Evolutionary conservation across 2,113 vertebrate species (phyloP), one percentile per base, ranked within the genome.

Genomic region (Solea senegalensis): DNA sequence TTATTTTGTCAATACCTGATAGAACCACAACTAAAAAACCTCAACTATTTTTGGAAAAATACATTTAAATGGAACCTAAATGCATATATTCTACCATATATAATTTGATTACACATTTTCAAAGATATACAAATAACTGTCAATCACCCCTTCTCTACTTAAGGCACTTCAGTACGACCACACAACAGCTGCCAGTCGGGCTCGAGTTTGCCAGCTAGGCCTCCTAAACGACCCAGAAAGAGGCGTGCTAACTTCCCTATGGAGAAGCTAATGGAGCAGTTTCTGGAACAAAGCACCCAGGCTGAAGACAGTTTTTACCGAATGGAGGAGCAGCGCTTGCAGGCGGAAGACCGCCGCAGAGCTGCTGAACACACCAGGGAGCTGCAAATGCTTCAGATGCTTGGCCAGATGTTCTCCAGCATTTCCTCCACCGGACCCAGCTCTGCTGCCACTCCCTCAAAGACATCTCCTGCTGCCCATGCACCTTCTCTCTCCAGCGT

Each of bases 301-400:
- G 94, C 94, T 0, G 95, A 96, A 88, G 95, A 96, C 67, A 94
- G 88, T 61, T 95, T 97, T 83, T 96, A 96, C 81, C 92, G 92
- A 50, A 91, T 95, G 0, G 96, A 97, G 90, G 95, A 96, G 81
- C 95, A 95, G 87, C 94, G 95, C 43, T 82, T 96, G 80, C 94
- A 94, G 81, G 93, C 94, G 0, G 96, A 97, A 82, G 96, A 97
- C 78, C 93, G 90, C 9, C 94, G 95, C 9, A 89, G 95, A 21
- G 95, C 97, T 74, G 92, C 94, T 0, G 96, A 97, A 68, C 96
- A 96, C 69, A 64, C 93, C 27, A 88, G 95, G 51, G 96, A 96
- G 90, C 90, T 96, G 69, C 95, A 96, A 79, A 96, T 97, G 95
- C 90, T 97, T 16, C 96, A 97, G 85, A 95, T 96, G 95, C 88